Evolutionary conservation across 2,113 vertebrate genomes (phyloP).

Genomic region (Boulengerochromis microlepis): DNA sequence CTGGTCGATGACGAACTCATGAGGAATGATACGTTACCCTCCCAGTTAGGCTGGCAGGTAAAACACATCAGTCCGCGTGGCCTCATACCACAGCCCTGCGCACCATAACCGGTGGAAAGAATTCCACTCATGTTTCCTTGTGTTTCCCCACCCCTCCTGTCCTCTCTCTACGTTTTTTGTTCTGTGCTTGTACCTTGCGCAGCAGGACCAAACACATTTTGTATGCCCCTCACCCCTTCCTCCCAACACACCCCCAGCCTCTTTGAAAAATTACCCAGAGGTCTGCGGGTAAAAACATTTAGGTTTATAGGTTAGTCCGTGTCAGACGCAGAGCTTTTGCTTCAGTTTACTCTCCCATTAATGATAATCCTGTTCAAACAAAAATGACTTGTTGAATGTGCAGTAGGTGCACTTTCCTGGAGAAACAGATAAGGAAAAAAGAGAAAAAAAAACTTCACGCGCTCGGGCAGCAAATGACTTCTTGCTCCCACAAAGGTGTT

Average conservation of each 20-base stretch:
- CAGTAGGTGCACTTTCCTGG: neutral
- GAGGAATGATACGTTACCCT: neutral
- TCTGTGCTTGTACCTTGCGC: conserved; percentile 46
- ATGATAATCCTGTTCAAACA: conserved; percentile 42
- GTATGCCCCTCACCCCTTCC: neutral
- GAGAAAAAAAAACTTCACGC: neutral
- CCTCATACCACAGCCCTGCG: conserved; percentile 12
- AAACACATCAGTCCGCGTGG: conserved; percentile 24
- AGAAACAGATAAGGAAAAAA: neutral
- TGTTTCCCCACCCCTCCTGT: conserved; percentile 38
- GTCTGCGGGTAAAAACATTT: conserved; percentile 4
- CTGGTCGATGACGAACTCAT: neutral
- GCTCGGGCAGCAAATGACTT: neutral
- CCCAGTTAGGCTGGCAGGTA: conserved; percentile 4
- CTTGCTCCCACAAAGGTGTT: neutral
- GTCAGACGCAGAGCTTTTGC: conserved; percentile 10
- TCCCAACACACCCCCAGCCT: neutral
- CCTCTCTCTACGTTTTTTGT: conserved; percentile 33
- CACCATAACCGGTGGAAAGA: conserved; percentile 50
- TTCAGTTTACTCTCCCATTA: neutral
- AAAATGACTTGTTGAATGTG: conserved; percentile 2
- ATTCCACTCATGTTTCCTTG: conserved; percentile 62
- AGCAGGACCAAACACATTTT: conserved; percentile 42
- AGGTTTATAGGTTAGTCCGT: neutral
- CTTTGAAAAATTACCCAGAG: conserved; percentile 39